phyloP scores from a whole-genome alignment of 2,113 vertebrate genomes.

The Podiceps cristatus region DNA sequence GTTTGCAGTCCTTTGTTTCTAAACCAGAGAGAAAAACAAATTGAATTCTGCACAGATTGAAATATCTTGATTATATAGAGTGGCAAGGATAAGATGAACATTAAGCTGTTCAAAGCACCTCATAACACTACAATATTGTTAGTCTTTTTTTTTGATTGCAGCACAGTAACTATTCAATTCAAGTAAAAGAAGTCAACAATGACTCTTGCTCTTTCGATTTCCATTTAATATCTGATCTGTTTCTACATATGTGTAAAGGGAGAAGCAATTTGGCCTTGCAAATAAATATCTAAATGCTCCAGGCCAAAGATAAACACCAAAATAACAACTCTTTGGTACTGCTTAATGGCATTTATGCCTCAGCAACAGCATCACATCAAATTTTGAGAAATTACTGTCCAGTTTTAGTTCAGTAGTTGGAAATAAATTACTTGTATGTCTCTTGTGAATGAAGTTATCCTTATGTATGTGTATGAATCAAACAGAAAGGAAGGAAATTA shows the following conservation, averaged over 20 bases:
- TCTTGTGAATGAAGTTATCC: constrained; percentile 68
- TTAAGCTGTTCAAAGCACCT: background rate
- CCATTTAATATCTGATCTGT: background rate
- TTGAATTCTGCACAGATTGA: background rate
- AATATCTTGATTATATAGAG: background rate
- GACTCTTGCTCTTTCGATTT: background rate
- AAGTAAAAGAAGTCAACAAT: background rate
- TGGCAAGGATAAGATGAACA: background rate
- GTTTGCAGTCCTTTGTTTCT: background rate
- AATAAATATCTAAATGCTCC: background rate
- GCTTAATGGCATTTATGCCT: constrained; percentile 50
- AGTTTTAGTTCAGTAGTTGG: constrained; percentile 56
- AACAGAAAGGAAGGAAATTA: constrained; percentile 57
- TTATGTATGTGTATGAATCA: constrained; percentile 53
- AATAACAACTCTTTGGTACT: constrained; percentile 4
- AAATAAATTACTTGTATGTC: constrained; percentile 66
- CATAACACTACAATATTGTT: background rate
- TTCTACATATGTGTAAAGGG: background rate
- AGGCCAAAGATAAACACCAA: constrained; percentile 47
- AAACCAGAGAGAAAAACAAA: background rate
- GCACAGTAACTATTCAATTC: background rate
- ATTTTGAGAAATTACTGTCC: constrained; percentile 64
- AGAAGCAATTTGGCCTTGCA: background rate
- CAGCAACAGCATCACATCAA: constrained; percentile 26
- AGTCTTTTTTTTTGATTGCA: background rate